Conservation (phyloP, 1,140 invertebrate species). For the Leptestheria dahalacensis region DNA sequence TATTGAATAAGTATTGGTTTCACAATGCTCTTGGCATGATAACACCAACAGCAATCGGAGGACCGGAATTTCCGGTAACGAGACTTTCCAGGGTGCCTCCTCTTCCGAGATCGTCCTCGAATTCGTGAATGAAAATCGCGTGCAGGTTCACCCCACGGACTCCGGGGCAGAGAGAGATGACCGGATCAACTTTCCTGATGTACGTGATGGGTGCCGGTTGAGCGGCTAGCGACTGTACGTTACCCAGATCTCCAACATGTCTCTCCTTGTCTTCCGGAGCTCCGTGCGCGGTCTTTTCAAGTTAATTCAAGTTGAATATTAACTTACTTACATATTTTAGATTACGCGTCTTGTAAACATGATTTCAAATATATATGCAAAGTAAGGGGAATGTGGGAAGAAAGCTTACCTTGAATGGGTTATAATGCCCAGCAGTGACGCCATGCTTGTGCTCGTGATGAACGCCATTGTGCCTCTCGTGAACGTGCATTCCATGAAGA, state of each 20-base stretch:
- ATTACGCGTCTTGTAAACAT: too few species aligned
- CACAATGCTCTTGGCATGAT: conserved; percentile 27
- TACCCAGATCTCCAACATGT: conserved; percentile 83
- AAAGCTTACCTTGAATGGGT: conserved; percentile 25
- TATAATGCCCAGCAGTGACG: conserved; percentile 33
- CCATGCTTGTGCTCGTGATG: conserved; percentile 39
- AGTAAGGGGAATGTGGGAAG: neutral
- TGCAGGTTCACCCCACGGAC: conserved; percentile 54
- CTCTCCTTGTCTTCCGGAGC: conserved; percentile 47
- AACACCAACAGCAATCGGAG: conserved; percentile 57
- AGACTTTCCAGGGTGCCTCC: conserved; percentile 46
- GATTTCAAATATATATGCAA: too few species aligned
- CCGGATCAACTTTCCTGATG: conserved; percentile 36
- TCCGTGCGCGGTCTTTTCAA: conserved; percentile 55
- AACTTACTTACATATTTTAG: too few species aligned
- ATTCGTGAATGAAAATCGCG: conserved; percentile 54
- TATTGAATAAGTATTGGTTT: too few species aligned
- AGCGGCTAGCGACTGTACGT: conserved; percentile 35
- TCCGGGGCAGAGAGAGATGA: conserved; percentile 41
- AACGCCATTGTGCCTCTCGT: conserved; percentile 45
- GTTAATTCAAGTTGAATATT: too few species aligned
- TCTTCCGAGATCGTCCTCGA: conserved; percentile 57
- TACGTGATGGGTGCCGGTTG: conserved; percentile 25
- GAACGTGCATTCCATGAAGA: conserved; percentile 59
- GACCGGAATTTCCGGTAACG: conserved; percentile 67